Base-by-base conservation (phyloP, 2,888 invertebrate genomes). In the Megamerina dolium region DNA sequence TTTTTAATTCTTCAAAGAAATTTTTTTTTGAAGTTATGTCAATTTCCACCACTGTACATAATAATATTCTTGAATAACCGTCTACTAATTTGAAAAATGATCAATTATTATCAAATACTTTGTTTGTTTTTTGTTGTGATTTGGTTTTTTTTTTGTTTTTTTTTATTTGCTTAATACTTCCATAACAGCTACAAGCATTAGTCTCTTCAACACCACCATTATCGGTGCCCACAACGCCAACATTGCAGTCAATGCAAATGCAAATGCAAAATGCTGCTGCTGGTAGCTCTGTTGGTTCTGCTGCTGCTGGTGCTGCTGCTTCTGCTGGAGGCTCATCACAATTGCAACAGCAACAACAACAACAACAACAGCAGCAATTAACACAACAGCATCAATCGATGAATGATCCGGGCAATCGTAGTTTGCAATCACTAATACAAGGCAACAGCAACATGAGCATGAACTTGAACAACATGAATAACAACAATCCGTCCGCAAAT, bases 111-210 rank as follows among this genome's bases (percentile, higher is more conserved):
- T n/a, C n/a, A n/a, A n/a, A n/a, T n/a, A n/a, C n/a, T n/a, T n/a
- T n/a, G n/a, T n/a, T n/a, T n/a, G n/a, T n/a, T n/a, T n/a, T n/a
- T n/a, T n/a, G n/a, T n/a, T n/a, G n/a, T n/a, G n/a, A n/a, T n/a
- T n/a, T n/a, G n/a, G n/a, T n/a, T n/a, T n/a, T n/a, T n/a, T n/a
- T n/a, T n/a, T n/a, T n/a, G n/a, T n/a, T n/a, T n/a, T n/a, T n/a
- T n/a, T n/a, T n/a, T n/a, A n/a, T n/a, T n/a, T n/a, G n/a, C n/a
- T n/a, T n/a, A n/a, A n/a, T n/a, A n/a, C n/a, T n/a, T n/a, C n/a
- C 23, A 8, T 6, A 23, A 23, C 63, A 72, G 72, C 65, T 72
- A 55, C 72, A 72, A 66, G 72, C 72, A 46, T 61, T 72, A 64
- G 72, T 72, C 41, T 68, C 68, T 39, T 68, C 68, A 52, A 68